Evolutionary conservation across 2,113 vertebrate genomes (phyloP).

Genomic region (Amphiprion ocellaris): DNA sequence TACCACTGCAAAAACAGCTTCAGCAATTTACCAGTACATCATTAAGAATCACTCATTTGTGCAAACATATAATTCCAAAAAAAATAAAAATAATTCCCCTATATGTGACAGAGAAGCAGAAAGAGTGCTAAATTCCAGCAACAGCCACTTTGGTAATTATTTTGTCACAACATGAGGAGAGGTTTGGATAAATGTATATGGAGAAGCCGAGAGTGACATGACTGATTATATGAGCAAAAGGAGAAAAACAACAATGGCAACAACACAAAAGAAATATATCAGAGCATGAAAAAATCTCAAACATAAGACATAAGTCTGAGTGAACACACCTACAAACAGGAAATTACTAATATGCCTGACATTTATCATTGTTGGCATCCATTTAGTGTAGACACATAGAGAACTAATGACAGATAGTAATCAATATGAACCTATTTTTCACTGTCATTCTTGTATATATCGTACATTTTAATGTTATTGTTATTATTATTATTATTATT

Average conservation of each 20-base stretch:
- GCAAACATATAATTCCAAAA: not conserved
- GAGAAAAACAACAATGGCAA: not conserved
- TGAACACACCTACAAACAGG: slow-evolving; percentile 3
- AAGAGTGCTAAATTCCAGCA: too few species aligned
- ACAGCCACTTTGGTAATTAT: not conserved
- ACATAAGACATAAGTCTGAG: not conserved
- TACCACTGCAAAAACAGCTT: not conserved
- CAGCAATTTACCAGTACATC: not conserved
- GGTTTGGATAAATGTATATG: not conserved
- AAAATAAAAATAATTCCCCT: too few species aligned
- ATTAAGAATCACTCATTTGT: not conserved
- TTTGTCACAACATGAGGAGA: not conserved
- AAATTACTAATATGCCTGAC: slow-evolving; percentile 31
- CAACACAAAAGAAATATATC: not conserved
- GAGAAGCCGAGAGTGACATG: not conserved
- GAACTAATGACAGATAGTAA: not conserved
- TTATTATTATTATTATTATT: too few species aligned
- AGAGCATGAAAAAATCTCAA: not conserved
- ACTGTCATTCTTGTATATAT: too few species aligned
- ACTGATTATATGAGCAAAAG: not conserved
- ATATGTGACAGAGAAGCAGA: not conserved
- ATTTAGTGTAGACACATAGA: not conserved
- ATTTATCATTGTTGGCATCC: slow-evolving; percentile 21
- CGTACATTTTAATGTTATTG: too few species aligned
- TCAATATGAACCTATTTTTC: not conserved